phyloP scores from a whole-genome alignment of 2,888 invertebrate species.

The Oxytorus armatus region DNA sequence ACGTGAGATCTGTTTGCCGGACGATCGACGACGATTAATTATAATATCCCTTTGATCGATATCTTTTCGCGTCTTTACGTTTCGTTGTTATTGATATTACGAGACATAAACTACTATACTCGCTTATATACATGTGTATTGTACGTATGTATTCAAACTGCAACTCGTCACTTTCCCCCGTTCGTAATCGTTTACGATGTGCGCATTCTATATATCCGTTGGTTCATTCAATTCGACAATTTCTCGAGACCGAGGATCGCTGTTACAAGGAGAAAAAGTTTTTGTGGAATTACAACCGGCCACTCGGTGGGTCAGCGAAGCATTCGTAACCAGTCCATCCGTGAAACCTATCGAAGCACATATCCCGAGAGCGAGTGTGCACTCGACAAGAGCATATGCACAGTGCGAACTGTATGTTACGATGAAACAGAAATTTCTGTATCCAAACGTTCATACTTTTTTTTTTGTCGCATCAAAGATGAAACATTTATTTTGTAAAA shows the following conservation, averaged over 20 bases:
- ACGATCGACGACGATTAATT: too few species aligned
- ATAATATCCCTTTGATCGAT: too few species aligned
- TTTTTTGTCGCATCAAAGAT: too few species aligned
- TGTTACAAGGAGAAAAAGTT: background rate
- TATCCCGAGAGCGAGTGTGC: conserved; percentile 75
- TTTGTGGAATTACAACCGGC: too few species aligned
- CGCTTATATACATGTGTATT: conserved; percentile 3
- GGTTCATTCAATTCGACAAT: conserved; percentile 12
- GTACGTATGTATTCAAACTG: background rate
- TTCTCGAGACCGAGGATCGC: too few species aligned
- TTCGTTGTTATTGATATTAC: too few species aligned
- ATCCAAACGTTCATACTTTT: too few species aligned
- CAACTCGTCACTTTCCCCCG: background rate
- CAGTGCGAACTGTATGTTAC: conserved; percentile 31
- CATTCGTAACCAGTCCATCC: conserved; percentile 75
- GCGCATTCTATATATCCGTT: background rate
- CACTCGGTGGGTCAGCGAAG: conserved; percentile 59
- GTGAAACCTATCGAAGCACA: conserved; percentile 82
- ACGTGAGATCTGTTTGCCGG: too few species aligned
- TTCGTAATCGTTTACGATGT: background rate
- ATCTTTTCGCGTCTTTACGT: too few species aligned
- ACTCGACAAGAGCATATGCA: conserved; percentile 17
- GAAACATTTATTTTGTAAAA: too few species aligned
- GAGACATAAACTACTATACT: too few species aligned
- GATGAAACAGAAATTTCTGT: background rate